Percentiles rank a stretch among this genome's conserved stretches.
These are phyloP conservation scores for Papilio glaucus DNA, from an alignment of 1,140 invertebrate species.

Conservation along the genomic window DNA sequence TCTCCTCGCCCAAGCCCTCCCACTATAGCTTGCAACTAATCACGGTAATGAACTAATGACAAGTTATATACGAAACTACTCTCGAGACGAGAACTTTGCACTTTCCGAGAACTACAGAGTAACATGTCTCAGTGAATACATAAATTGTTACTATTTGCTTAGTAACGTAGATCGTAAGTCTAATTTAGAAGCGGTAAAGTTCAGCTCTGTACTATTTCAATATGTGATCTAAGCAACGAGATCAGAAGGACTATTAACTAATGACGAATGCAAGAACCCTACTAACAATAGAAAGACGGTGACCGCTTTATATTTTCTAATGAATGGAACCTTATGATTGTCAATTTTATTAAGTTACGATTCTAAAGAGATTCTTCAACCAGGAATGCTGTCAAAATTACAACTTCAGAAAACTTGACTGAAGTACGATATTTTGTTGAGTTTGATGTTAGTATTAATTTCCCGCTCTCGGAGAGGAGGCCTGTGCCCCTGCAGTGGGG, in stretches of 20 bases:
- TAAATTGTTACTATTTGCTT: constrained; percentile 25
- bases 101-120: background rate
- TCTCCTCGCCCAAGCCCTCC: constrained; percentile 32
- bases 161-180: background rate
- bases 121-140: constrained; percentile 18
- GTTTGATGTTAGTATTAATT: too few relatives aligned
- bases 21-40: constrained; percentile 60
- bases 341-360: too few relatives aligned
- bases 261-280: background rate
- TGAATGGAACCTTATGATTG: too few relatives aligned
- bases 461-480: too few relatives aligned
- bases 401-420: too few relatives aligned
- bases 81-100: constrained; percentile 38
- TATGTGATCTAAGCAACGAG: too few relatives aligned
- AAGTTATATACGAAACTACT: constrained; percentile 65
- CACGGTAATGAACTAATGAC: constrained; percentile 76
- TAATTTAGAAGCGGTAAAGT: background rate
- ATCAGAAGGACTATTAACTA: background rate
- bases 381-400: too few relatives aligned
- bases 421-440: too few relatives aligned
- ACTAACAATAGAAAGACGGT: background rate
- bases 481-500: too few relatives aligned
- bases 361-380: too few relatives aligned
- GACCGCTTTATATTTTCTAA: too few relatives aligned
- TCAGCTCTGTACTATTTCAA: background rate